Evolutionary conservation across 2,888 invertebrate species (phyloP), one percentile per base, ranked within the genome.

Genomic region (Amphipoea lucens): DNA sequence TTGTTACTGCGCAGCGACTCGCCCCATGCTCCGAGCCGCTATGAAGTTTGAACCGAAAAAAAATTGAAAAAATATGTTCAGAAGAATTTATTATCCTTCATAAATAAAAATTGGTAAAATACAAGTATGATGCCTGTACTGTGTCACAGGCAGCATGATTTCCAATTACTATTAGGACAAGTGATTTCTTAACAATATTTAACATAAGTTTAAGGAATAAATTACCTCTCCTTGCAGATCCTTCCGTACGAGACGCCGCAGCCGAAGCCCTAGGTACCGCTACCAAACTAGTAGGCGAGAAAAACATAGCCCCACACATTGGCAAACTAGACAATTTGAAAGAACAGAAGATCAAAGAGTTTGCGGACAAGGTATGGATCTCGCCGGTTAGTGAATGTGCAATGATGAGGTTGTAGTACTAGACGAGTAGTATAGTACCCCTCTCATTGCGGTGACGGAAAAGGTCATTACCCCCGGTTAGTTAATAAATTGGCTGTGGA

Each of bases 191-290:
- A 45, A 45, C 45, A 45, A 45, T 48, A 48, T 48, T 48, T 48
- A 48, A 48, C 14, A 48, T 48, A 48, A 48, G 48, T 48, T 48
- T 14, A 14, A 48, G 14, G 14, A 14, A 48, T 48, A 5, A 48
- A 48, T 48, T 48, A 14, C 14, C 14, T 48, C 48, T 48, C 4
- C 48, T 48, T 48, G 2, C 97, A 96, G 99, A 99, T 96, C 99
- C 99, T 0, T 97, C 97, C 2, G 99, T 99, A 0, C 97, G 99
- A 90, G 99, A 99, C 92, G 98, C 98, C 79, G 98, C 99, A 0
- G 99, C 99, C 0, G 98, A 99, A 93, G 99, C 99, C 0, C 95
- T 99, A 29, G 99, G 99, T 17, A 99, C 99, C 0, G 98, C 99
- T 0, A 98, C 99, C 97, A 99, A 99, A 95, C 97, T 99, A 7